phyloP scores from a whole-genome alignment of 2,797 vertebrate genomes.

The Mustela erminea region DNA sequence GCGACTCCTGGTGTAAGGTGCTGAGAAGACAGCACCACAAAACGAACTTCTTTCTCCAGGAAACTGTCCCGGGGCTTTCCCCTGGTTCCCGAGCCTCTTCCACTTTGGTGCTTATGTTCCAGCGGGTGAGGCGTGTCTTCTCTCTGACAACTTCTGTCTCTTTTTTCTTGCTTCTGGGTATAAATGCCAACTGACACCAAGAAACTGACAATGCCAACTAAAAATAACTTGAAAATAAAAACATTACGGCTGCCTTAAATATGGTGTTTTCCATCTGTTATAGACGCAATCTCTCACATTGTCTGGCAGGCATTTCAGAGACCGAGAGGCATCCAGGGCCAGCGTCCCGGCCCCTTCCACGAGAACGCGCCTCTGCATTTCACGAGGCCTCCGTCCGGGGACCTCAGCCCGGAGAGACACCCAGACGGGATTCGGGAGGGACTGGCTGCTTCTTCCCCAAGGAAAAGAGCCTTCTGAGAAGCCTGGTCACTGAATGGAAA shows the following conservation, averaged over 20 bases:
- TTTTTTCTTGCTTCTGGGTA: background rate
- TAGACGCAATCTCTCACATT: background rate
- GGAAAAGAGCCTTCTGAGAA: background rate
- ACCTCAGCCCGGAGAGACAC: background rate
- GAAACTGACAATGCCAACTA: conserved; percentile 54
- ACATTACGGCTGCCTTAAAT: background rate
- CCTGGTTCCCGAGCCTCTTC: too few relatives aligned
- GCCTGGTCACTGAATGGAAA: background rate
- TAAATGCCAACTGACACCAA: conserved; percentile 26
- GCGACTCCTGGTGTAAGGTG: background rate
- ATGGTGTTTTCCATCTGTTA: conserved; percentile 32
- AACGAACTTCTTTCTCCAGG: background rate
- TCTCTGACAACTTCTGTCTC: background rate
- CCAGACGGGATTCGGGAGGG: background rate
- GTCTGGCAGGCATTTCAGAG: background rate
- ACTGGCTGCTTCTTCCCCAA: background rate
- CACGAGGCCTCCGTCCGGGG: background rate
- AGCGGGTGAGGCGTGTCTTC: background rate
- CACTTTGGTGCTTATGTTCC: background rate
- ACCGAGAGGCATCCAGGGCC: background rate
- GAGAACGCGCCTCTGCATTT: background rate
- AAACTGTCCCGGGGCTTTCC: background rate
- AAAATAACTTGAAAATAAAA: conserved; percentile 72
- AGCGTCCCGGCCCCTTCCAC: background rate
- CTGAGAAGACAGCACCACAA: background rate